Base-by-base conservation (phyloP, 2,888 invertebrate species). In the Tridacna crocea region DNA sequence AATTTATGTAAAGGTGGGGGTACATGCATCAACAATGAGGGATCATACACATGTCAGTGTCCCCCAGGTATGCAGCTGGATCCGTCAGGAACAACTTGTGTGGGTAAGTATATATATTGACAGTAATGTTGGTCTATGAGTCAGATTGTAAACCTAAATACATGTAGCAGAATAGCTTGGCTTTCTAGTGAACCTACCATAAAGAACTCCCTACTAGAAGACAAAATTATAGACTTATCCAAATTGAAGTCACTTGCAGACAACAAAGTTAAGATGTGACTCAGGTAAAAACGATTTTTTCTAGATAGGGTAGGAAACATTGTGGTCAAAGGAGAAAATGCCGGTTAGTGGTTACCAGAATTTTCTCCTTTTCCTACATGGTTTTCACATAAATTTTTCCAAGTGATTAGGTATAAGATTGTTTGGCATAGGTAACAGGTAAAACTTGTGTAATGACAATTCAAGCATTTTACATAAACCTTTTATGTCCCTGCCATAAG, bases 1-100 rank as follows among this genome's bases (percentile, higher is more conserved):
- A 96, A 96, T 0, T 94, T 97, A 36, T 98, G 97, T 92, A 85
- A 74, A 96, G 96, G 97, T 97, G 70, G 70, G 63, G 97, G 97
- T 0, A 95, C 95, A 60, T 98, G 98, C 93, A 94, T 96, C 65
- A 98, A 98, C 94, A 96, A 96, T 0, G 96, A 97, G 47, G 97
- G 98, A 26, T 97, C 97, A 8, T 98, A 96, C 95, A 96, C 96
- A 88, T 98, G 98, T 94, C 96, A 96, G 91, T 98, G 98, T 94
- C 97, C 97, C 0, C 95, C 96, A 12, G 98, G 98, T 46, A 97
- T 97, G 94, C 97, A 97, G 92, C 94, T 98, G 19, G 96, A 97
- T 19, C 96, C 97, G 0, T 96, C 97, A 93, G 96, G 97, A 80
- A 96, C 97, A 63, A 96, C 96, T 19, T 98, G 98, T 94, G 96